These are phyloP conservation scores for Nomada goodeniana DNA, from an alignment of 2,888 invertebrate species.

Conservation along the genomic window DNA sequence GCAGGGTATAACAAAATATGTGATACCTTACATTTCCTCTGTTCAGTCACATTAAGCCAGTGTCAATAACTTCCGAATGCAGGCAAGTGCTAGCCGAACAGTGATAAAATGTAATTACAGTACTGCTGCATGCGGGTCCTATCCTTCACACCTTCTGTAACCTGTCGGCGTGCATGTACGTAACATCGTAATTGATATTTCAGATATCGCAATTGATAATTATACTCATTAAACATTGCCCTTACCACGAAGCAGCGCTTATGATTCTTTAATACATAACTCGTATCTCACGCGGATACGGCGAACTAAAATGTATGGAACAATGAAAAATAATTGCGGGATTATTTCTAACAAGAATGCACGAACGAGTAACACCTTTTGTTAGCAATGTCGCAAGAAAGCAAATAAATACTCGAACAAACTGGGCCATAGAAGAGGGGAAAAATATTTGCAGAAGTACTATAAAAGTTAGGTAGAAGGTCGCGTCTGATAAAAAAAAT, in stretches of 20 bases:
- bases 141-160: background rate
- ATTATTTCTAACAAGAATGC: no score
- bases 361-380: no score
- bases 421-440: no score
- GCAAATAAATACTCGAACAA: no score
- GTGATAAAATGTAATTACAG: slow-evolving; percentile 4
- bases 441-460: background rate
- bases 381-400: no score
- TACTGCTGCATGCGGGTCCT: slow-evolving; percentile 1
- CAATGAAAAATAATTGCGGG: no score
- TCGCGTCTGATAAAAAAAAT: background rate
- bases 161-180: background rate
- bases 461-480: no score
- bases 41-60: no score
- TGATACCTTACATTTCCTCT: background rate
- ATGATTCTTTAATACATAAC: background rate
- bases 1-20: background rate
- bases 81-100: background rate
- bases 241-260: background rate
- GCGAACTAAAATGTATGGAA: no score
- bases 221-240: background rate
- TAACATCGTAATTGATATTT: background rate
- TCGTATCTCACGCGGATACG: no score
- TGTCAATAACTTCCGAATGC: background rate
- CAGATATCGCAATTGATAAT: background rate